Evolutionary conservation across 2,888 invertebrate species (phyloP), one percentile per base, ranked within the genome.

Genomic region (Drosophila nigritarsus): DNA sequence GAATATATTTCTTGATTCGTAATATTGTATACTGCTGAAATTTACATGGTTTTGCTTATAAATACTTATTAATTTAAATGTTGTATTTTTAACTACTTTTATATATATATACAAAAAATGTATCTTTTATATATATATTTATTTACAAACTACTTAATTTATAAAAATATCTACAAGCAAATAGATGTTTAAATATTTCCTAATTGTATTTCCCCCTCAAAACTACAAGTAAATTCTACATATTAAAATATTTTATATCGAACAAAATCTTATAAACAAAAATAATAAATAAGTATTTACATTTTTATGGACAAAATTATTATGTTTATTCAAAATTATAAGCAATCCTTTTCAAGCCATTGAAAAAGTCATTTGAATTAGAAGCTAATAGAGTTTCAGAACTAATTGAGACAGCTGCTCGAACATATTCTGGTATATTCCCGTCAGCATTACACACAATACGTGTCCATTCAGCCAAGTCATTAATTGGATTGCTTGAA

Each of bases 391-490:
- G n/a, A 24, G 53, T n/a, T 30, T 67, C 36, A 2, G 27, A 56
- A 60, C 59, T 45, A 18, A 59, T 24, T 38, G 58, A 9, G 0
- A 56, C 63, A 9, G 24, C 50, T 18, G 29, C 5, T 27, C 62
- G 56, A 30, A 53, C 32, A 36, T 56, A 18, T 54, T 51, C 50
- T 58, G 51, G 42, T 53, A 62, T 38, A 27, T 66, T 58, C 5
- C 11, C 59, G 20, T 80, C 80, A 13, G 74, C 65, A 51, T 81
- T 80, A 30, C 71, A 78, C 7, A 90, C 78, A 63, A 74, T 65
- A n/a, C 80, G 82, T 29, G 73, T 74, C 92, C 92, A 91, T 50
- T 92, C 90, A 2, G 56, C 63, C 32, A 90, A 73, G 64, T 92
- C 92, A 48, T 67, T 76, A 11, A 48, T 66, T 11, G 82, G 63